A percentile compares a stretch with the other conserved stretches of the same genome.
These are phyloP conservation scores for Zoroaster sp. DNA, from an alignment of 53 echinoderm and acorn worm species.

Conservation along the genomic window DNA sequence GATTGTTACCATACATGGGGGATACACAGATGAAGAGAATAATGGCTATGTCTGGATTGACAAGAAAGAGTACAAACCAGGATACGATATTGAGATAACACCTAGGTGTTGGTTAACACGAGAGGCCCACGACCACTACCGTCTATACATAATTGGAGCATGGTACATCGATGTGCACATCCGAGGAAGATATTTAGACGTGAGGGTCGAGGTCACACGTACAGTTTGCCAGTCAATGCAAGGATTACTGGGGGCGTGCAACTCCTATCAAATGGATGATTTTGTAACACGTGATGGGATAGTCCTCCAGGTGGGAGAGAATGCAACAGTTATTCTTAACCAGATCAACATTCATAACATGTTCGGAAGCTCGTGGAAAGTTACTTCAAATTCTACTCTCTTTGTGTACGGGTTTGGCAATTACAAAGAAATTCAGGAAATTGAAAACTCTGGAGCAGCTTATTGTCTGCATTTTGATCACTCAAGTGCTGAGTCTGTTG, in stretches of 20 bases:
- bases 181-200: slow-evolving; percentile 73
- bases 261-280: slow-evolving; percentile 70
- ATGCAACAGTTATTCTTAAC: slow-evolving; percentile 51
- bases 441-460: slow-evolving; percentile 63
- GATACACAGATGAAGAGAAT: slow-evolving; percentile 70
- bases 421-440: slow-evolving; percentile 64
- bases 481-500: slow-evolving; percentile 52
- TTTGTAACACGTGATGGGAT: slow-evolving; percentile 65
- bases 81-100: background rate
- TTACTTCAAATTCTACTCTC: slow-evolving; percentile 8
- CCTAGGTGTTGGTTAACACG: slow-evolving; percentile 51
- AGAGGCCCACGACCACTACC: slow-evolving; percentile 67
- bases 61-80: slow-evolving; percentile 41
- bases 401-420: slow-evolving; percentile 68
- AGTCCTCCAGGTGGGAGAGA: slow-evolving; percentile 25
- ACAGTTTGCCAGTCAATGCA: slow-evolving; percentile 37
- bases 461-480: slow-evolving; percentile 82
- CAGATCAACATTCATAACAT: slow-evolving; percentile 69
- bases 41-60: slow-evolving; percentile 70
- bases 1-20: slow-evolving; percentile 73
- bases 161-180: slow-evolving; percentile 62
- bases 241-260: slow-evolving; percentile 77
- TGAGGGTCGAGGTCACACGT: slow-evolving; percentile 9
- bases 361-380: slow-evolving; percentile 80
- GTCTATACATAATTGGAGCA: slow-evolving; percentile 28